These are phyloP conservation scores for Athetis lepigone DNA, from an alignment of 2,888 invertebrate genomes.

Conservation along the genomic window DNA sequence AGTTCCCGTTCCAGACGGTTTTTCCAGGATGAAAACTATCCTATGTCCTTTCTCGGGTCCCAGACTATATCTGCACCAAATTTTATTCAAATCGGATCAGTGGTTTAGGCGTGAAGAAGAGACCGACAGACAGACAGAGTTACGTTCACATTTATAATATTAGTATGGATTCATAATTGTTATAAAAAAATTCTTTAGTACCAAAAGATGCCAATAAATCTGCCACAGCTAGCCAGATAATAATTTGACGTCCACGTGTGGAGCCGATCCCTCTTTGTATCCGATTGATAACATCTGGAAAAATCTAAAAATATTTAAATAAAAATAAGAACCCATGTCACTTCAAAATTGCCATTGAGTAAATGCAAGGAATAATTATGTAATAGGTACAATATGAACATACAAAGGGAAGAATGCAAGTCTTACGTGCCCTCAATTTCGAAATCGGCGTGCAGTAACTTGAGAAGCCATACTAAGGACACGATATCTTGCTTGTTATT, in stretches of 20 bases:
- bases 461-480: constrained; percentile 46
- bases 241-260: constrained; percentile 93
- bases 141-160: no score
- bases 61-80: no score
- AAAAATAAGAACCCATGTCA: neutral
- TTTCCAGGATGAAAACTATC: no score
- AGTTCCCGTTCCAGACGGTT: no score
- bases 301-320: constrained; percentile 87
- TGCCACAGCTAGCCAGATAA: constrained; percentile 94
- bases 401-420: constrained; percentile 5
- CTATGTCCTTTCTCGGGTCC: no score
- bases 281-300: constrained; percentile 89
- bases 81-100: no score
- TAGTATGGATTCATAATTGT: no score
- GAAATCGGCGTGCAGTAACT: constrained; percentile 37
- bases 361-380: no score
- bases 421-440: constrained; percentile 26
- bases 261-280: constrained; percentile 89
- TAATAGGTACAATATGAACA: neutral
- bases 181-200: constrained; percentile 77
- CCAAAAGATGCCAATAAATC: constrained; percentile 95
- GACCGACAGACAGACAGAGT: no score
- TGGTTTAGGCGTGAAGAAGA: no score
- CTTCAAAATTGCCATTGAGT: no score
- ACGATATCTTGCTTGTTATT: neutral